A percentile compares a stretch with the other conserved stretches of the same genome.
phyloP scores from a whole-genome alignment of 2,797 vertebrate genomes.

The Acropternis orthonyx region DNA sequence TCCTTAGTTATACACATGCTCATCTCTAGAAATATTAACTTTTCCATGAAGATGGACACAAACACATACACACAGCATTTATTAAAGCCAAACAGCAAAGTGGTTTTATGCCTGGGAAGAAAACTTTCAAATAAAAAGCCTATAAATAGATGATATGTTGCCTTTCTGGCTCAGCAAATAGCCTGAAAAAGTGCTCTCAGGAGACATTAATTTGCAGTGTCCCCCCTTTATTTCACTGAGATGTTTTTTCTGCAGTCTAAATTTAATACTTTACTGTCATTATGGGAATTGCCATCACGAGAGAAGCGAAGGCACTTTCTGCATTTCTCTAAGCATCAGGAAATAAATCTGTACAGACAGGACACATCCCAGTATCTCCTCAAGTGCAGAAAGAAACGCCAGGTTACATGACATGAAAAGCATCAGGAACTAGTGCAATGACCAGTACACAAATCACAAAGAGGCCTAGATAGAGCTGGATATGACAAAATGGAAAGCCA shows the following conservation, averaged over 20 bases:
- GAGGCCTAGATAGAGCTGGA: background rate
- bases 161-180: conserved; percentile 16
- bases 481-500: background rate
- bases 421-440: background rate
- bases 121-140: background rate
- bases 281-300: background rate
- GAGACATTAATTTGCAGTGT: background rate
- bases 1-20: background rate
- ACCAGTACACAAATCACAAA: background rate
- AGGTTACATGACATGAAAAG: background rate
- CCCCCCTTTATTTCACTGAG: background rate
- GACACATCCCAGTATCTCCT: background rate
- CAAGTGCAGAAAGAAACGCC: background rate
- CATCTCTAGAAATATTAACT: background rate
- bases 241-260: background rate
- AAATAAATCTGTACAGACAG: background rate
- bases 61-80: background rate
- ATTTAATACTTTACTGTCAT: background rate
- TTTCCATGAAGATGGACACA: background rate
- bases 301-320: background rate
- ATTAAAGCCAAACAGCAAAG: background rate
- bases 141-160: background rate
- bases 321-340: background rate
- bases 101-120: conserved; percentile 24
- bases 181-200: background rate